Evolutionary conservation across 2,888 invertebrate genomes (phyloP).

Genomic region (Phalera bucephala): DNA sequence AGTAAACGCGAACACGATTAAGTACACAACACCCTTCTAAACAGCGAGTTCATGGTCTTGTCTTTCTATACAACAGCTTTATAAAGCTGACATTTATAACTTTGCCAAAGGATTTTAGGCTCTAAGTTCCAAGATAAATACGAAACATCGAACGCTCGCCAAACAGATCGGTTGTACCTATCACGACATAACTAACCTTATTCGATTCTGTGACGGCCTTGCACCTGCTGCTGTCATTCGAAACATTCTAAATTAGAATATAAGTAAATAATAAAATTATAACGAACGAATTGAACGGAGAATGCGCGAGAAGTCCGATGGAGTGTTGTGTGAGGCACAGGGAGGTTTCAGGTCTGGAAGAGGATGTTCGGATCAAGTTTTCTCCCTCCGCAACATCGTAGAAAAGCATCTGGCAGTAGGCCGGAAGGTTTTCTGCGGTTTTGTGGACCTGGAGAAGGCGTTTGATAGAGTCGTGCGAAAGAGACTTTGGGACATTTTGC

Average conservation of each 20-base stretch:
- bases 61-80: conserved; percentile 30
- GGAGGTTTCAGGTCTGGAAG: too few relatives aligned
- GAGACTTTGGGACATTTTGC: too few relatives aligned
- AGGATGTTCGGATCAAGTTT: too few relatives aligned
- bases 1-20: conserved; percentile 17
- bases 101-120: conserved; percentile 18
- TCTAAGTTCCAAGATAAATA: conserved; percentile 7
- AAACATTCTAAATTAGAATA: conserved; percentile 27
- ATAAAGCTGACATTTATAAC: conserved; percentile 38
- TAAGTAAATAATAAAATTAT: too few relatives aligned
- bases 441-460: too few relatives aligned
- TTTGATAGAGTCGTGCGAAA: too few relatives aligned
- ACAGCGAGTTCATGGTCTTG: conserved; percentile 49
- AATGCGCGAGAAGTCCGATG: too few relatives aligned
- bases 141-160: conserved; percentile 8
- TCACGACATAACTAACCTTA: conserved; percentile 45
- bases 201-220: conserved; percentile 37
- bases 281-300: too few relatives aligned
- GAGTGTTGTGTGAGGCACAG: too few relatives aligned
- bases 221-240: conserved; percentile 36
- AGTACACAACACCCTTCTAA: conserved; percentile 46
- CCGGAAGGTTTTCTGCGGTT: too few relatives aligned
- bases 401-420: too few relatives aligned
- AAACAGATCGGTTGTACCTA: conserved; percentile 33
- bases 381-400: too few relatives aligned